Base-by-base conservation (phyloP, 2,888 invertebrate species). In the Ophion slaviceki region DNA sequence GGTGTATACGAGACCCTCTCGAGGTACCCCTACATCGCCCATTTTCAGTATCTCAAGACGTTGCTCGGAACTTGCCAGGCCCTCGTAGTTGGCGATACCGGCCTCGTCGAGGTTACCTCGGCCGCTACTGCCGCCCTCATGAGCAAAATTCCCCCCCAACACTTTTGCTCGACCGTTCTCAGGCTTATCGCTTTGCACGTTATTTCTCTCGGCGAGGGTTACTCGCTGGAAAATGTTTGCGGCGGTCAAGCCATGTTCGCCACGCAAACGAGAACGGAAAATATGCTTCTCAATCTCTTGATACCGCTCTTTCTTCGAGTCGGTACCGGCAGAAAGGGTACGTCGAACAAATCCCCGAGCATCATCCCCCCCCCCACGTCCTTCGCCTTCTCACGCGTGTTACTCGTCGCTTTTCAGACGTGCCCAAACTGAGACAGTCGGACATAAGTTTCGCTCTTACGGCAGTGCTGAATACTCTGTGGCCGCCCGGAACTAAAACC, bases 131-230 rank as follows among this genome's bases (percentile, higher is more conserved):
- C 97, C 20, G 98, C 98, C 14, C 94, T 98, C 36, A 97, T 98
- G 97, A 97, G 97, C 82, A 98, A 98, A 94, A 97, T 98, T 84
- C 99, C 99, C 2, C 99, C 99, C 53, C 97, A 97, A 74, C 97
- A 98, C 92, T 99, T 99, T 94, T 99, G 98, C 92, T 98, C 99
- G 47, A 98, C 98, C 68, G 99, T 99, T n/a, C 97, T 99, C 66
- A 96, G 99, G 87, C 95, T 99, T 67, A 97, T 99, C 81, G 98
- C 99, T 1, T 95, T 99, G 88, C 99, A 99, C 95, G 98, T 99
- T 92, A 97, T 99, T 88, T 98, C 99, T 80, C 96, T 98, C 28
- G 98, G 98, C 91, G 98, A 98, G 91, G 96, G 97, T 85, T 98
- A 97, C 92, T 97, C 98, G 0, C 94, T 99, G 90, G 99, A 99